A percentile compares a stretch with the other conserved stretches of the same genome.
These are phyloP conservation scores for Propithecus perrieri DNA, from an alignment of 2,797 vertebrate species.

Conservation along the genomic window DNA sequence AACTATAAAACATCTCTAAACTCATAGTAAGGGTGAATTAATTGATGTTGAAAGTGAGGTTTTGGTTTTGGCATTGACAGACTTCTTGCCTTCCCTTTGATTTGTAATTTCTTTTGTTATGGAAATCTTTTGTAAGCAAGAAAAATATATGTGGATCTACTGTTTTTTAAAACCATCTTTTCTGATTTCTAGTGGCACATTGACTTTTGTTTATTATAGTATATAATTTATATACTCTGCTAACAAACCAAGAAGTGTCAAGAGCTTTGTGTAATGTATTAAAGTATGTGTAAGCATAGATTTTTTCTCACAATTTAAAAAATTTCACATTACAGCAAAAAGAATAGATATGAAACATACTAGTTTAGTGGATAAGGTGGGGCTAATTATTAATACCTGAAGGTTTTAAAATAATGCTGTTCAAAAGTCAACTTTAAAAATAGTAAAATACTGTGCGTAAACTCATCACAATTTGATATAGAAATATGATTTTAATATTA, in stretches of 20 bases:
- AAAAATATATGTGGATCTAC: background rate
- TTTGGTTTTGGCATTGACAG: constrained; percentile 5
- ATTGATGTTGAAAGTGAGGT: background rate
- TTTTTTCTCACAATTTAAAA: background rate
- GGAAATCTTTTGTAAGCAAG: constrained; percentile 18
- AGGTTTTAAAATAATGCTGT: background rate
- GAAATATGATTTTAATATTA: background rate
- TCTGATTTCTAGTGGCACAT: background rate
- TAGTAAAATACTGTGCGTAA: background rate
- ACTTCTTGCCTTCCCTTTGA: constrained; percentile 6
- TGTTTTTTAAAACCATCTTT: constrained; percentile 14
- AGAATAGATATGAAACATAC: background rate
- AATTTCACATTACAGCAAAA: background rate
- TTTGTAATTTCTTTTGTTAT: constrained; percentile 16
- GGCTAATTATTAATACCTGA: background rate
- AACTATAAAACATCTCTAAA: background rate
- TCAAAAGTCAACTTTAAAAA: background rate
- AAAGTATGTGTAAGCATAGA: background rate
- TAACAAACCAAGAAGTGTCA: background rate
- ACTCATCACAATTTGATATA: background rate
- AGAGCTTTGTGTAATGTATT: background rate
- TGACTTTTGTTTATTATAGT: background rate
- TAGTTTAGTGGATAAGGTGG: background rate
- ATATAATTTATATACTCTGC: background rate
- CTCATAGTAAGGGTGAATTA: background rate